Base-by-base conservation (phyloP, 2,888 invertebrate species). In the Homarus gammarus region DNA sequence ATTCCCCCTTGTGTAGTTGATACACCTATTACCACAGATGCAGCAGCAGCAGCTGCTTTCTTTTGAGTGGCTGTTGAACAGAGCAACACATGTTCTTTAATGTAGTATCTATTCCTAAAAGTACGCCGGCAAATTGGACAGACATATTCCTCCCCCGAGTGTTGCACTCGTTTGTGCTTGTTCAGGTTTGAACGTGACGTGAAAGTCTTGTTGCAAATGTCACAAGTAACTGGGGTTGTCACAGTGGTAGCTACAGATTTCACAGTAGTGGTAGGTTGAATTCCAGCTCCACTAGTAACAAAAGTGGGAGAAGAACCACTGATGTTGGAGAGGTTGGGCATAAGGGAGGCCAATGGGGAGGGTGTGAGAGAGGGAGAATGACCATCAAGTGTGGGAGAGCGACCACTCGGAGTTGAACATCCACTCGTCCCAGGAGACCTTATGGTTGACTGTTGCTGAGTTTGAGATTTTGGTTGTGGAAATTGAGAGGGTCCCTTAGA, bases 81-180 rank as follows among this genome's bases (percentile, higher is more conserved):
- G n/a, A 92, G 78, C 22, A 88, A 64, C 10, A 90, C 88, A 61
- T 92, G 92, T 44, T 92, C 92, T 49, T 92, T 92, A 68, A 92
- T 92, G 72, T 92, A 92, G 72, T 92, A 92, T 27, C 92, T 49
- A 81, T 92, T 92, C 49, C 90, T 86, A 72, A 92, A 92, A 3
- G 89, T 89, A 18, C 90, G 70, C n/a, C 83, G 83, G 68, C 92
- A 92, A 12, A 89, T 83, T 1, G 90, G 89, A 56, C 92, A 92
- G 8, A 90, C 72, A 70, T 90, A 92, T 83, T 92, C 92, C 72
- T 92, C 92, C 15, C 92, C 92, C 6, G 90, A 90, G 82, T 92
- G 92, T 72, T 92, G 92, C 33, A 92, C 92, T 27, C 90, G 85
- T 44, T 90, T 89, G 89, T 92, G 92, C 70, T 92, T 92, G 84